These are phyloP conservation scores for Dreissena rostriformis DNA, from an alignment of 1,140 invertebrate species.

Conservation along the genomic window DNA sequence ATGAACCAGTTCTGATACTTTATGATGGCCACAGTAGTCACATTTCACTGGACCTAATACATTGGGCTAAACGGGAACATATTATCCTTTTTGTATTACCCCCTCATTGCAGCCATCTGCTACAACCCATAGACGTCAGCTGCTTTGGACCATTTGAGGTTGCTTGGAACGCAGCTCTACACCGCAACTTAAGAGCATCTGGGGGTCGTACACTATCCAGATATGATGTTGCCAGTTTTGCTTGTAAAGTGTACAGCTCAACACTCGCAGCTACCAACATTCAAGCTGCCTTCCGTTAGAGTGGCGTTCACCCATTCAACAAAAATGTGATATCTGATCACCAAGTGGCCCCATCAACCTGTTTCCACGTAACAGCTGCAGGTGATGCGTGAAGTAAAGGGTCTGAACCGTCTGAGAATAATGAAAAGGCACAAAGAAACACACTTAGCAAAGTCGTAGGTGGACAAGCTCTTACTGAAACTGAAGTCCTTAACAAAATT, in stretches of 20 bases:
- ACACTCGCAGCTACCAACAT: slow-evolving; percentile 45
- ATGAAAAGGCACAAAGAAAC: no score
- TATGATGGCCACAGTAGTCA: slow-evolving; percentile 52
- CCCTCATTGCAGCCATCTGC: slow-evolving; percentile 45
- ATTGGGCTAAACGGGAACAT: slow-evolving; percentile 49
- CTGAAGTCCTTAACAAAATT: no score
- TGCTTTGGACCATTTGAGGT: slow-evolving; percentile 20
- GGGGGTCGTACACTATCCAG: neutral
- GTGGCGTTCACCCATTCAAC: slow-evolving; percentile 53
- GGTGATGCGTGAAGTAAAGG: no score
- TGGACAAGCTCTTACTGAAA: no score
- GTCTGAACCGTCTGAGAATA: no score
- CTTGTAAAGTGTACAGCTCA: slow-evolving; percentile 31
- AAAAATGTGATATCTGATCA: slow-evolving; percentile 23
- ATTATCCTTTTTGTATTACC: slow-evolving; percentile 51
- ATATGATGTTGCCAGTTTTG: neutral
- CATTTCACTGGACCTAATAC: slow-evolving; percentile 20
- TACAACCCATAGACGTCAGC: slow-evolving; percentile 39
- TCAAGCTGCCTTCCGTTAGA: slow-evolving; percentile 37
- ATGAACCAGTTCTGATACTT: slow-evolving; percentile 10
- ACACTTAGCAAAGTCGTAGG: no score
- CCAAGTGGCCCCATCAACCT: slow-evolving; percentile 11
- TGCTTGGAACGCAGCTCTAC: slow-evolving; percentile 11
- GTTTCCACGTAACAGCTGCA: no score
- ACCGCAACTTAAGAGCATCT: neutral